Evolutionary conservation across 2,113 vertebrate species (phyloP).

Genomic region (Charadrius vociferus): DNA sequence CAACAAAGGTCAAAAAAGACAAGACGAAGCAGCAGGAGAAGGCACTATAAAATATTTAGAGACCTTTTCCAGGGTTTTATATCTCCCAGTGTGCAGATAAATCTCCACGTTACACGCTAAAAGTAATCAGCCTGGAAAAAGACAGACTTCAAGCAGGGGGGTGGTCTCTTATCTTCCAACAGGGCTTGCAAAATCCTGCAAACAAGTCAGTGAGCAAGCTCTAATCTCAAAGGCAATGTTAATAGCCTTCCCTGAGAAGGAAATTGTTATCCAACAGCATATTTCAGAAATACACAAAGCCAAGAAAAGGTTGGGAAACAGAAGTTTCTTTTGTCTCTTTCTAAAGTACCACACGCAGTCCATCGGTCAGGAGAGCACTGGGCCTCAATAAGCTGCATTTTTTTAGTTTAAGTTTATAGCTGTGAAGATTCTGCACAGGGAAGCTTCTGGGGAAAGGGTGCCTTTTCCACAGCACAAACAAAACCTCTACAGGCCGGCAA

Average conservation of each 20-base stretch:
- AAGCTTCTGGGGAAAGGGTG: neutral
- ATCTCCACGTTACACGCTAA: neutral
- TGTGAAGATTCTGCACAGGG: neutral
- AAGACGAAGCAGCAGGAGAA: neutral
- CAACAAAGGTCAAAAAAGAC: neutral
- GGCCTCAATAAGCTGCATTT: neutral
- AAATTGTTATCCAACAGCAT: neutral
- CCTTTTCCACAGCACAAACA: neutral
- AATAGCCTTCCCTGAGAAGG: neutral
- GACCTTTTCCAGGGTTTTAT: neutral
- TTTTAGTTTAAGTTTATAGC: neutral
- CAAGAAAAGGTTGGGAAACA: neutral
- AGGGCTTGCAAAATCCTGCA: neutral
- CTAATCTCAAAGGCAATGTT: conserved; percentile 5
- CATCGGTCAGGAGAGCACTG: neutral
- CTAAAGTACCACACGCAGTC: neutral
- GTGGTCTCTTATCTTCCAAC: neutral
- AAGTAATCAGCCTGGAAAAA: neutral
- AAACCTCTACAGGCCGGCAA: accelerated
- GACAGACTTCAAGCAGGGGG: neutral
- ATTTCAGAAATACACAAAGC: neutral
- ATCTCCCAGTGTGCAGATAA: neutral
- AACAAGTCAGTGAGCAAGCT: neutral
- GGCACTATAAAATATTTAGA: neutral
- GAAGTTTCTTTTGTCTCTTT: neutral